A percentile compares a stretch with the other conserved stretches of the same genome.
Conservation (phyloP, 2,113 vertebrate genomes). For the Solea solea region DNA sequence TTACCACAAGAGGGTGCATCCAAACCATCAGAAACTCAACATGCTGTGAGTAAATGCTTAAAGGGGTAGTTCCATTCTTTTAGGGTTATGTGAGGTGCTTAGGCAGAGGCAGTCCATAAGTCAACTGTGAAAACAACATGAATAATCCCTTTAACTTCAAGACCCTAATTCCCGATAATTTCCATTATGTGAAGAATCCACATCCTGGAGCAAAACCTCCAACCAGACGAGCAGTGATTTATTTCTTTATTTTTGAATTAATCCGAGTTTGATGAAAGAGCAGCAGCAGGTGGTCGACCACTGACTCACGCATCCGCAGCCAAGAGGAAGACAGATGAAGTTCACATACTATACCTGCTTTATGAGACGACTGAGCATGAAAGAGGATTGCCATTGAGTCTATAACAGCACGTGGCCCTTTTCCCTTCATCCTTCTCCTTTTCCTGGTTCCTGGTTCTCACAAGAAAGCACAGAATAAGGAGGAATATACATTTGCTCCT, state of each 20-base stretch:
- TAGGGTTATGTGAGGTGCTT: no score
- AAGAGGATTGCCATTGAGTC: slow-evolving; percentile 1
- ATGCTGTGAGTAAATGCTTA: not conserved
- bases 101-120: no score
- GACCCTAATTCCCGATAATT: slow-evolving; percentile 1
- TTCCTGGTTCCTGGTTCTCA: not conserved
- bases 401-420: not conserved
- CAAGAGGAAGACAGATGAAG: no score
- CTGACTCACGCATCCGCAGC: no score
- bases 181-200: slow-evolving; percentile 43
- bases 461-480: not conserved
- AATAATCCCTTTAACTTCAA: not conserved
- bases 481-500: no score
- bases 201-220: slow-evolving; percentile 45
- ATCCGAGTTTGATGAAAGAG: slow-evolving; percentile 68
- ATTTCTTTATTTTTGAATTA: not conserved
- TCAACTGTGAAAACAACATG: no score
- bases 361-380: not conserved
- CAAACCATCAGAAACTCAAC: not conserved
- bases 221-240: not conserved
- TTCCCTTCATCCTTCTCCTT: not conserved
- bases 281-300: slow-evolving; percentile 31
- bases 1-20: slow-evolving; percentile 45
- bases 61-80: not conserved
- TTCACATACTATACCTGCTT: slow-evolving; percentile 7